phyloP scores from a whole-genome alignment of 2,797 vertebrate species.

The Notolabrus celidotus region DNA sequence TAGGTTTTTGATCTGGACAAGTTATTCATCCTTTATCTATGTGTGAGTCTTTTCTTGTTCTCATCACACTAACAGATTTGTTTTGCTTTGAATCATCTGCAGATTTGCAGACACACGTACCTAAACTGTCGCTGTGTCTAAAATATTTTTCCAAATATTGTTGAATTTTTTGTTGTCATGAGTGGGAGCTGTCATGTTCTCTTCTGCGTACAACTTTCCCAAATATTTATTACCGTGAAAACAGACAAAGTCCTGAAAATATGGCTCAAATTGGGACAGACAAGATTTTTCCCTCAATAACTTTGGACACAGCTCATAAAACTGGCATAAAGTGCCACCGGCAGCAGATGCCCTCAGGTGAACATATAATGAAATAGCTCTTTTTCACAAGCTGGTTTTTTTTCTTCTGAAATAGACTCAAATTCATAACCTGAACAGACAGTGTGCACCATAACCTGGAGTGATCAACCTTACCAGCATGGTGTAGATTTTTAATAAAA shows the following conservation, averaged over 20 bases:
- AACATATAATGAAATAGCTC: conserved; percentile 28
- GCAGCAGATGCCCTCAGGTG: conserved; percentile 6
- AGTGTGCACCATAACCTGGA: conserved; percentile 1
- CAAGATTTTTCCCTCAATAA: conserved; percentile 16
- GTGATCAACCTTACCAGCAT: conserved; percentile 1
- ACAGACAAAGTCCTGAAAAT: background rate
- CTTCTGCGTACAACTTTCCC: background rate
- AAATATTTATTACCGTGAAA: no score
- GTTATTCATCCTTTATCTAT: no score
- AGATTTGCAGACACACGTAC: background rate
- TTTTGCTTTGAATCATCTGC: background rate
- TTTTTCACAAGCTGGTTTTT: background rate
- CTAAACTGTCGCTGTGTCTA: no score
- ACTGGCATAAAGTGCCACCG: conserved; percentile 12
- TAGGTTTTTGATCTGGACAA: no score
- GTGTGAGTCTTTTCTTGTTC: background rate
- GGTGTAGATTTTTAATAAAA: conserved; percentile 46
- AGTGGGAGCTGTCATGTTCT: no score
- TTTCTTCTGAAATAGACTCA: conserved; percentile 8
- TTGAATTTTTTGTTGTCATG: no score
- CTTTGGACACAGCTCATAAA: conserved; percentile 25
- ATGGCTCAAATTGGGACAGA: conserved; percentile 13
- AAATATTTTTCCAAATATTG: no score
- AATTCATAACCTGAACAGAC: conserved; percentile 17
- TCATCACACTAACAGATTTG: no score